Percentiles rank a stretch among this genome's conserved stretches.
These are phyloP conservation scores for Apotomis betuletana DNA, from an alignment of 2,888 invertebrate genomes.

Conservation along the genomic window DNA sequence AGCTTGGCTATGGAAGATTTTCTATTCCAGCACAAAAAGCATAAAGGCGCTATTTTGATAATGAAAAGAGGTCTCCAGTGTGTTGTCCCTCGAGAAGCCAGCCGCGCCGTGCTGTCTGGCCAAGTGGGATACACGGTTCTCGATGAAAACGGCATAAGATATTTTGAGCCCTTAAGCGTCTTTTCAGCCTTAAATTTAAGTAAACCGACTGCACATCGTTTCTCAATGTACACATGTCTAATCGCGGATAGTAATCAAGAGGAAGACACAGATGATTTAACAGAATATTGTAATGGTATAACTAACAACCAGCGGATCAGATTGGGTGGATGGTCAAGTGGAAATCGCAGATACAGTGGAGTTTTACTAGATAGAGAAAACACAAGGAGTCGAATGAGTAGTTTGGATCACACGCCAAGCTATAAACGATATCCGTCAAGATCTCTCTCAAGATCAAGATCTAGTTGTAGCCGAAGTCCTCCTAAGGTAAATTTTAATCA, in stretches of 20 bases:
- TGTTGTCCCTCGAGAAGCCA: conserved; percentile 90
- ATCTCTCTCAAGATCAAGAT: conserved; percentile 74
- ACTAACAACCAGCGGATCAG: conserved; percentile 76
- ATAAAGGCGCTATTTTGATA: conserved; percentile 86
- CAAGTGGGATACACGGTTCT: conserved; percentile 89
- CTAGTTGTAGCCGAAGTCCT: conserved; percentile 78
- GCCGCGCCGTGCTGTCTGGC: conserved; percentile 88
- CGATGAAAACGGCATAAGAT: conserved; percentile 89
- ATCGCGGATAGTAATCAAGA: conserved; percentile 82
- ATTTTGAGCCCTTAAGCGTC: conserved; percentile 90
- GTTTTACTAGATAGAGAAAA: conserved; percentile 73
- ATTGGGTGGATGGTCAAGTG: conserved; percentile 68
- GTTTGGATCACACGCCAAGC: conserved; percentile 82
- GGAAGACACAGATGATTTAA: conserved; percentile 74
- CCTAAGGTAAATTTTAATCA: conserved; percentile 69
- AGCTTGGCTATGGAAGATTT: conserved; percentile 91
- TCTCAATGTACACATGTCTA: conserved; percentile 86
- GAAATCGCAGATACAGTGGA: conserved; percentile 67
- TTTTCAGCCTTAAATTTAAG: conserved; percentile 88
- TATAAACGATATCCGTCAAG: conserved; percentile 80
- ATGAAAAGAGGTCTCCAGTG: conserved; percentile 89
- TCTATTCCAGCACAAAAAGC: conserved; percentile 84
- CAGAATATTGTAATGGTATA: conserved; percentile 73
- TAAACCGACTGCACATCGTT: conserved; percentile 85
- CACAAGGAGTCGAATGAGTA: conserved; percentile 72